Evolutionary conservation across 2,888 invertebrate species (phyloP), one percentile per base, ranked within the genome.

Genomic region (Polydrusus pterygomalis): DNA sequence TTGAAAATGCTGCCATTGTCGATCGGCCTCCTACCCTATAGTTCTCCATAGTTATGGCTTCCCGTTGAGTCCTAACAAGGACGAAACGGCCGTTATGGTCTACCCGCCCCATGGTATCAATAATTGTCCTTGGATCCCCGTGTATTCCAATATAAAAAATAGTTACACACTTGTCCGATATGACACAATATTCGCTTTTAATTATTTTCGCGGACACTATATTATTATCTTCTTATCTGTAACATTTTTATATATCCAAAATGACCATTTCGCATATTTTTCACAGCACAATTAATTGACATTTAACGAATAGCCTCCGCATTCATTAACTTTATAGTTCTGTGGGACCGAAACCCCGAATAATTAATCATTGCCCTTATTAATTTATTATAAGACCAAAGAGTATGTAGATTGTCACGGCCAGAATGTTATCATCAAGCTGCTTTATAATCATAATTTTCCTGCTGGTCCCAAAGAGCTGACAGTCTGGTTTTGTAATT

Each of bases 291-390:
- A 65, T 65, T 65, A 65, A 65, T 65, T 65, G 49, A 49, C 47
- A 38, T 51, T 65, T 20, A 65, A 65, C 34, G 34, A n/a, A 51
- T 51, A 38, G n/a, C 64, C 64, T 15, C 49, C 51, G 38, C 47
- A 30, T 51, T 65, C 49, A 65, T 65, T 65, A 65, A 65, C 17
- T 34, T 65, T 20, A 49, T 65, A 47, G 45, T 49, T 25, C 6
- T n/a, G n/a, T 25, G 18, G 49, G 51, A 49, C 45, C 65, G 30
- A 30, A 30, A 65, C 18, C n/a, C 13, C 34, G 9, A 20, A n/a
- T 30, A 54, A 58, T 73, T 68, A 67, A 73, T 73, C 73, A 73
- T 60, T 13, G 45, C 25, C 49, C 65, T 73, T 65, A 67, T 73
- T 68, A 56, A 73, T 73, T 73, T 58, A 65, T 45, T 56, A 34